A percentile compares a stretch with the other conserved stretches of the same genome.
phyloP scores from a whole-genome alignment of 1,140 invertebrate species.

The Lordiphosa stackelbergi region DNA sequence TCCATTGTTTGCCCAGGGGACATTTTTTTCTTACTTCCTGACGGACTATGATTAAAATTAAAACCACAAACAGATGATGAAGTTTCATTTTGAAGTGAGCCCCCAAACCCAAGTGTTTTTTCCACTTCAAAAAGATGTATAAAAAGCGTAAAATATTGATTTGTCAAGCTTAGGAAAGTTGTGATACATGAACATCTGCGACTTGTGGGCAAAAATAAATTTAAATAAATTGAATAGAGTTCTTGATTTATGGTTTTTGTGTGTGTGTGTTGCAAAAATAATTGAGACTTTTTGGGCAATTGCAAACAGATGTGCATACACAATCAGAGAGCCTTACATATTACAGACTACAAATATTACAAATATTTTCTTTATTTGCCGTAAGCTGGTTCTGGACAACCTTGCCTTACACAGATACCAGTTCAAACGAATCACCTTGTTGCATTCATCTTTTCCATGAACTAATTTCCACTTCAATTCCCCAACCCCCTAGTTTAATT shows the following conservation, averaged over 20 bases:
- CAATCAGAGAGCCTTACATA: too few species aligned
- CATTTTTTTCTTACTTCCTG: slow-evolving; percentile 5
- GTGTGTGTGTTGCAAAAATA: too few species aligned
- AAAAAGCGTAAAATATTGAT: slow-evolving; percentile 21
- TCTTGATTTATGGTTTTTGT: too few species aligned
- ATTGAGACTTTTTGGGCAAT: background rate
- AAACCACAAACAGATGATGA: slow-evolving; percentile 5
- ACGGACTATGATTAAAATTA: slow-evolving; percentile 20
- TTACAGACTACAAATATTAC: too few species aligned
- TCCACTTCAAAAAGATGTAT: background rate
- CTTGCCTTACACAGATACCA: too few species aligned
- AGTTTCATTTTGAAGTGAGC: slow-evolving; percentile 26
- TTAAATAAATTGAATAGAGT: background rate
- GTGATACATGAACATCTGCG: background rate
- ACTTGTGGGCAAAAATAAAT: background rate
- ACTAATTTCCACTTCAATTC: slow-evolving; percentile 4
- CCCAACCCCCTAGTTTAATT: too few species aligned
- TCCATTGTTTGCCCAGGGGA: slow-evolving; percentile 25
- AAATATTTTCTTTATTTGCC: too few species aligned
- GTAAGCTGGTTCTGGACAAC: too few species aligned
- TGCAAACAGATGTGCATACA: too few species aligned
- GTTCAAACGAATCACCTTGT: too few species aligned
- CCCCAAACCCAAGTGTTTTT: background rate
- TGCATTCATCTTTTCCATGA: too few species aligned
- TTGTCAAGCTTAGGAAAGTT: slow-evolving; percentile 35